Conservation (phyloP, 1,140 invertebrate genomes). For the Periplaneta americana region DNA sequence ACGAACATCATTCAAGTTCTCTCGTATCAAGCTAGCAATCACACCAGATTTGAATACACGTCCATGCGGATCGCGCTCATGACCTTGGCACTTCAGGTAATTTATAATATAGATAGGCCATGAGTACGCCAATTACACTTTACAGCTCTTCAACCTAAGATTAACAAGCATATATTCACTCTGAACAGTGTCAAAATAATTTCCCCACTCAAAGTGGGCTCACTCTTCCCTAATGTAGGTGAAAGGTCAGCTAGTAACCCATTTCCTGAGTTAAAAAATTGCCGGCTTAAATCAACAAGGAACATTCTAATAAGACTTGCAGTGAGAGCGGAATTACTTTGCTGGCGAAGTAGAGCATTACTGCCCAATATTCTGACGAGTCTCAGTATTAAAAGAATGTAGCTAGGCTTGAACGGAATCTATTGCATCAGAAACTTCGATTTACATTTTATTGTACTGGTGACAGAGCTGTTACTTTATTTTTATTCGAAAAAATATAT, state of each 20-base stretch:
- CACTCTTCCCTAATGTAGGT: not conserved
- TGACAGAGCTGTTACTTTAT: too few species aligned
- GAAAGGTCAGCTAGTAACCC: not conserved
- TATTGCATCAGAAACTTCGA: too few species aligned
- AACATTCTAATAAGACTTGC: too few species aligned
- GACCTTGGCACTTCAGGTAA: constrained; percentile 7
- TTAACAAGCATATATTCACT: not conserved
- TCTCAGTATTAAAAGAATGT: too few species aligned
- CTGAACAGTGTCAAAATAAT: not conserved
- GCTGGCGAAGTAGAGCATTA: too few species aligned
- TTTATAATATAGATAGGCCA: constrained; percentile 8
- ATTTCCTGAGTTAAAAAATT: not conserved
- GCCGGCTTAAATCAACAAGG: not conserved
- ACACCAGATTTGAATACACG: not conserved
- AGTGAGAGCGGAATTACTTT: too few species aligned
- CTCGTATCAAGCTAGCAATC: not conserved
- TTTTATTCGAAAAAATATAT: too few species aligned
- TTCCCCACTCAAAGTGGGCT: not conserved
- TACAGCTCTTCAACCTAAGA: not conserved
- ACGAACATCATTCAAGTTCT: constrained; percentile 3
- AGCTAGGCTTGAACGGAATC: too few species aligned
- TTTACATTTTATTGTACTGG: too few species aligned
- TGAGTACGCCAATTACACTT: not conserved
- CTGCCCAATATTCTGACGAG: too few species aligned
- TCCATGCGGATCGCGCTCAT: not conserved